Base-by-base conservation (phyloP, 2,797 vertebrate species). In the Chelonia mydas region DNA sequence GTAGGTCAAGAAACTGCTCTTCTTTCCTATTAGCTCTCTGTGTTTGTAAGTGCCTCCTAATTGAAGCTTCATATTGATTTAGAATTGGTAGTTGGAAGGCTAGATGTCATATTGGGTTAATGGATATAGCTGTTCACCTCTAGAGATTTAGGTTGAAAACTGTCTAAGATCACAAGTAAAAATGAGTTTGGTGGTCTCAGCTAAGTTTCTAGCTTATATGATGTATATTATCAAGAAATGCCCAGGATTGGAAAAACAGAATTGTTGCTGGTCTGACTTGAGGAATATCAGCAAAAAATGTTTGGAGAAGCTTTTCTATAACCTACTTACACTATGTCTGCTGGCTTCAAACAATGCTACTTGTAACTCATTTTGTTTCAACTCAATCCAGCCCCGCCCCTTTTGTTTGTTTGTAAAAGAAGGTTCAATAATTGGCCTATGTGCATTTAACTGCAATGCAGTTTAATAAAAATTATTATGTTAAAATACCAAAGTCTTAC, bases 21-120 rank as follows among this genome's bases (percentile, higher is more conserved):
- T 93, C 93, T 76, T 53, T 88, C 72, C 86, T 92, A 83, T 94
- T 95, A 89, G 80, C 86, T 93, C 87, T 88, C 89, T 89, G 51
- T 95, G 93, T 94, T 81, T 55, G 81, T 87, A 97, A 96, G 92
- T 7, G 0, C 74, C 49, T 94, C 33, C 89, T 94, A 97, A 96
- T 86, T 94, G 92, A 96, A 96, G 84, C 45, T 94, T 94, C 89
- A 87, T 90, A 94, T 88, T 95, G 86, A 94, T 95, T 96, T 96
- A 94, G 82, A 94, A 94, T 88, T 7, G 83, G 84, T 78, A 68
- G 80, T 87, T 94, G 90, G 89, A 94, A 97, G 81, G 84, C 84
- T 91, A 65, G 83, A 81, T 95, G 95, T 94, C 94, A 84, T 59
- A 9, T 82, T 91, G 80, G 84, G 89, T 94, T 96, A 97, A 96